These are phyloP conservation scores for Lampris incognitus DNA, from an alignment of 2,113 vertebrate species.

Conservation along the genomic window DNA sequence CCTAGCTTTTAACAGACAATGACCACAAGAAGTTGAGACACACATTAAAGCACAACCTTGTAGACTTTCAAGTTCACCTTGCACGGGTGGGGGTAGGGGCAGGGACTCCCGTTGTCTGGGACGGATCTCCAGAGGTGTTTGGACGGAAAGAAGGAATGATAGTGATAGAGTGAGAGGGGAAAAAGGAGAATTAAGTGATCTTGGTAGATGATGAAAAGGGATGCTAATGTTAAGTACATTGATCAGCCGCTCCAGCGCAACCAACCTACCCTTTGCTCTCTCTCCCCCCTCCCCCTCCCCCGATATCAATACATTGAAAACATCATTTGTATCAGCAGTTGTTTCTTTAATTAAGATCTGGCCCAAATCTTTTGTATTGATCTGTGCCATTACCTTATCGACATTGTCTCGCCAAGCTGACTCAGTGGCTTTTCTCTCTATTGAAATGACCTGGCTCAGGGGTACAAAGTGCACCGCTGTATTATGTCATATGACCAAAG, in stretches of 20 bases:
- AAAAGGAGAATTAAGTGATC: slow-evolving; percentile 81
- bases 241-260: slow-evolving; percentile 78
- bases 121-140: slow-evolving; percentile 74
- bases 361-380: slow-evolving; percentile 90
- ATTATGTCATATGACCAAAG: slow-evolving; percentile 76
- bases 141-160: slow-evolving; percentile 47
- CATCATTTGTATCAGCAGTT: slow-evolving; percentile 95
- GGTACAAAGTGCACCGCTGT: slow-evolving; percentile 70
- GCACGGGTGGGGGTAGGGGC: slow-evolving; percentile 62
- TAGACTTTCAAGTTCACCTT: slow-evolving; percentile 87
- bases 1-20: slow-evolving; percentile 46
- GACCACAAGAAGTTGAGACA: slow-evolving; percentile 71
- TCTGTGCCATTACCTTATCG: slow-evolving; percentile 91
- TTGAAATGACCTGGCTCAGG: slow-evolving; percentile 75
- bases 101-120: slow-evolving; percentile 53
- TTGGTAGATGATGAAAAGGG: slow-evolving; percentile 84
- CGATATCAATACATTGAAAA: slow-evolving; percentile 89
- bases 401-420: slow-evolving; percentile 85
- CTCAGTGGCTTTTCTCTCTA: slow-evolving; percentile 79
- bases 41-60: slow-evolving; percentile 71
- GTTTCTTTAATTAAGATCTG: slow-evolving; percentile 98
- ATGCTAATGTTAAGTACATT: slow-evolving; percentile 87
- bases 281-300: slow-evolving; percentile 60
- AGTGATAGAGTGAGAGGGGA: slow-evolving; percentile 64
- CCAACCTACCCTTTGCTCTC: slow-evolving; percentile 72